Evolutionary conservation across 2,797 vertebrate genomes (phyloP), one percentile per base, ranked within the genome.

Genomic region (Hephaestus fuliginosus): DNA sequence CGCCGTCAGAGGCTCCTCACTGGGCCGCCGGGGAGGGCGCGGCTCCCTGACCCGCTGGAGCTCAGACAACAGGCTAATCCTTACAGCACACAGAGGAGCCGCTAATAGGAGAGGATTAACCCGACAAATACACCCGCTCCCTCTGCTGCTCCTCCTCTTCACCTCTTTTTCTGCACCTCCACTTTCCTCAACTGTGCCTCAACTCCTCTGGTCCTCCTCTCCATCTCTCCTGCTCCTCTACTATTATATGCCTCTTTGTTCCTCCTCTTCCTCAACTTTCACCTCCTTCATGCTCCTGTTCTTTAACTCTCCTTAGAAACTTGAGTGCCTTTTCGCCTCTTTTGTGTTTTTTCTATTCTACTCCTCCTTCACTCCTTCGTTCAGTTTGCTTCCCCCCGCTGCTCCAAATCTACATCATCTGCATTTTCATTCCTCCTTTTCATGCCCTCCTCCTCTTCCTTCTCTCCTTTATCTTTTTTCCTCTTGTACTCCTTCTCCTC

Each of bases 71-170:
- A 82, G 83, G 83, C 83, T 92, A 91, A 93, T 91, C 89, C 90
- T 91, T 63, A 78, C 88, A 81, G 82, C 86, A 90, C 88, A 91
- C 91, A 86, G 82, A 88, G 87, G 86, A 91, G 86, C 60, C 1
- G 74, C 86, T 89, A 91, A 92, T 88, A 76, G 88, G 76, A 86
- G 87, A 78, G 87, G 91, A 94, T 92, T 87, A 90, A 81, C 82
- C 67, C 46, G 72, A 61, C 78, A 80, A 67, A 84, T 74, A 88
- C 79, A 81, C 87, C 65, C 65, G 30, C 71, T 85, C 87, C 89
- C 78, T 66, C 55, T 30, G 66, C 80, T 76, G 43, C 69, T 71
- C 30, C 75, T 75, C 72, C 48, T 55, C 28, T 17, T 63, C 73
- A 10, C n/a, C 46, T 53, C 7, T 1, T 36, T 43, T 30, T 65